Conservation (phyloP, 2,113 vertebrate genomes). For the Xiphophorus hellerii region DNA sequence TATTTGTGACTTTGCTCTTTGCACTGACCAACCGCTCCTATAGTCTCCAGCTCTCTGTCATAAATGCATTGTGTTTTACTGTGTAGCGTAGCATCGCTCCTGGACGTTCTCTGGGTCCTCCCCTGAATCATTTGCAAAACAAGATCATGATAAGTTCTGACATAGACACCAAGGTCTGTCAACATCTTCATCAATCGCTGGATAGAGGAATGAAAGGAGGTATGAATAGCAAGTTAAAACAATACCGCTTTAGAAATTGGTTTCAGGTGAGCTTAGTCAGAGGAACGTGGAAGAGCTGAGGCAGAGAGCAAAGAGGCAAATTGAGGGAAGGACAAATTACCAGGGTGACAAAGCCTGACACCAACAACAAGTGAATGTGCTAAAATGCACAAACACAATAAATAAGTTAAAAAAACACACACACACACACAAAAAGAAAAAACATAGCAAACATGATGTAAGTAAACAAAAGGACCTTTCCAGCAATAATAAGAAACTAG, state of each 20-base stretch:
- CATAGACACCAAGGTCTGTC: background rate
- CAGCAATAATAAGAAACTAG: background rate
- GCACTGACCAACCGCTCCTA: constrained; percentile 38
- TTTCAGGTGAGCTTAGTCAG: no score
- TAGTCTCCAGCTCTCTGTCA: background rate
- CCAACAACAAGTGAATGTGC: no score
- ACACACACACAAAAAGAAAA: no score
- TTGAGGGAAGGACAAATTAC: background rate
- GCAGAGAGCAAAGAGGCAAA: background rate
- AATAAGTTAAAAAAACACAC: no score
- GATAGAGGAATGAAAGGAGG: background rate
- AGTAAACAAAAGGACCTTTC: background rate
- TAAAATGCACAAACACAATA: no score
- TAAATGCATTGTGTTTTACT: constrained; percentile 14
- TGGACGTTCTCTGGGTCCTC: constrained; percentile 22
- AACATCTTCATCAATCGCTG: background rate
- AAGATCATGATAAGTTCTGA: constrained; percentile 6
- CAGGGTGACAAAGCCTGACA: no score
- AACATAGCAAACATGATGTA: no score
- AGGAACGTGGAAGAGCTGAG: background rate
- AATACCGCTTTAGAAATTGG: background rate
- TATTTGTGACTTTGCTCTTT: constrained; percentile 63
- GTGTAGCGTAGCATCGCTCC: constrained; percentile 22
- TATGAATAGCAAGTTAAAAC: constrained; percentile 43
- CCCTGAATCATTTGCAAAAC: constrained; percentile 34